These are phyloP conservation scores for Onthophagus taurus DNA, from an alignment of 1,140 invertebrate species.

Conservation along the genomic window DNA sequence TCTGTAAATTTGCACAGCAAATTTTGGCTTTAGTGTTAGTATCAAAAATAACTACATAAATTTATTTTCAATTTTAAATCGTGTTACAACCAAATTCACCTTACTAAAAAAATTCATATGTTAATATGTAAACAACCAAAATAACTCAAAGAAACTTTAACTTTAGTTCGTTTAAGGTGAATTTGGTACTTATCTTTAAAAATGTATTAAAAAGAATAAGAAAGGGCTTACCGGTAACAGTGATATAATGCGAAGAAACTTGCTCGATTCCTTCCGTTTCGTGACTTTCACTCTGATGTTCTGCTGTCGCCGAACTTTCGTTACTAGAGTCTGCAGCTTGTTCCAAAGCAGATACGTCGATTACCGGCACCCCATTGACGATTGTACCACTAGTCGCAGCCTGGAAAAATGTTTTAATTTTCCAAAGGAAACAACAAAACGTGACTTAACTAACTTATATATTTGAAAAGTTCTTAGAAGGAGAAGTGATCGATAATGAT, in stretches of 20 bases:
- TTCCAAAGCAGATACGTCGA: constrained; percentile 35
- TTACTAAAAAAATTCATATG: no score
- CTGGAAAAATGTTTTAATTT: constrained; percentile 9
- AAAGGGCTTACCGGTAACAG: constrained; percentile 32
- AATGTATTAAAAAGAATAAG: not conserved
- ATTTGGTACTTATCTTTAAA: no score
- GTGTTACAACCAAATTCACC: no score
- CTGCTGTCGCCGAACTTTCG: constrained; percentile 34
- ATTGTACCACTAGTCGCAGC: constrained; percentile 24
- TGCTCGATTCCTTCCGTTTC: constrained; percentile 32
- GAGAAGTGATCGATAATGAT: not conserved
- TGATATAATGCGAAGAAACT: constrained; percentile 36
- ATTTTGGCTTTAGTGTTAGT: no score
- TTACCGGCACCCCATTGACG: constrained; percentile 36
- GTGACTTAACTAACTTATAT: no score
- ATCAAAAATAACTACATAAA: no score
- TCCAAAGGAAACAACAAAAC: not conserved
- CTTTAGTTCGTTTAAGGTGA: no score
- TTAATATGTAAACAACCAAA: no score
- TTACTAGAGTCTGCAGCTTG: constrained; percentile 36
- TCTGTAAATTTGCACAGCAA: no score
- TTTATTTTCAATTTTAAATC: no score
- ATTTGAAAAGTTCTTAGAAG: not conserved
- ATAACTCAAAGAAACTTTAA: no score
- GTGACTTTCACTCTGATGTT: constrained; percentile 31